These are phyloP conservation scores for Gambusia holbrooki DNA, from an alignment of 2,113 vertebrate species.

Conservation along the genomic window DNA sequence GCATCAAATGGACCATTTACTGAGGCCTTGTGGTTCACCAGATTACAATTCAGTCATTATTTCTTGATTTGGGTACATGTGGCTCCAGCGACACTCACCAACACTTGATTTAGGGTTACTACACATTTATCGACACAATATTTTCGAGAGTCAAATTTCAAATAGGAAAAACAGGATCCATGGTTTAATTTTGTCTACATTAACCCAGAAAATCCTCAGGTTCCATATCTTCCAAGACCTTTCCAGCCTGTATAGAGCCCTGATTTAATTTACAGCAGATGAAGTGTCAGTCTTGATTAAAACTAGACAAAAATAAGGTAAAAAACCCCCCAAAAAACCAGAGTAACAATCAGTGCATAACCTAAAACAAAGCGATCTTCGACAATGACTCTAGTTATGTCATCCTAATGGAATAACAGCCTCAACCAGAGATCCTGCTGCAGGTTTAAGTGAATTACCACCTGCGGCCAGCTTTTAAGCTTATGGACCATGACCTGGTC, in stretches of 20 bases:
- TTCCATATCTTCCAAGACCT: too few relatives aligned
- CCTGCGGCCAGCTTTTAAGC: conserved; percentile 67
- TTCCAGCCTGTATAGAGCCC: too few relatives aligned
- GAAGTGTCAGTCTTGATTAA: not conserved
- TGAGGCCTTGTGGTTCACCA: not conserved
- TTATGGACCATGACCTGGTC: conserved; percentile 55
- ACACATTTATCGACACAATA: not conserved
- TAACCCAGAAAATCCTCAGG: too few relatives aligned
- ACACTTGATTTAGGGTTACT: not conserved
- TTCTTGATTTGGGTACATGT: conserved; percentile 15
- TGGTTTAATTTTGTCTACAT: too few relatives aligned
- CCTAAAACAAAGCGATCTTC: conserved; percentile 15
- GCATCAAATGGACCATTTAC: not conserved
- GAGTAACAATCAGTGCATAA: not conserved
- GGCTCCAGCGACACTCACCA: conserved; percentile 13
- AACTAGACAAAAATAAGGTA: not conserved
- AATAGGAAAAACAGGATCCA: too few relatives aligned
- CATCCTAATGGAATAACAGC: conserved; percentile 48
- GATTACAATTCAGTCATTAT: not conserved
- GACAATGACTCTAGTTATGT: conserved; percentile 23
- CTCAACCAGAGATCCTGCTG: conserved; percentile 36
- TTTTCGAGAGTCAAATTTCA: not conserved
- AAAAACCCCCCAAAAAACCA: not conserved
- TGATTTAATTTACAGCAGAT: too few relatives aligned
- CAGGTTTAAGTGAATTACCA: conserved; percentile 73